Evolutionary conservation across 2,888 invertebrate species (phyloP), one percentile per base, ranked within the genome.

Genomic region (Xanthorhoe designata): DNA sequence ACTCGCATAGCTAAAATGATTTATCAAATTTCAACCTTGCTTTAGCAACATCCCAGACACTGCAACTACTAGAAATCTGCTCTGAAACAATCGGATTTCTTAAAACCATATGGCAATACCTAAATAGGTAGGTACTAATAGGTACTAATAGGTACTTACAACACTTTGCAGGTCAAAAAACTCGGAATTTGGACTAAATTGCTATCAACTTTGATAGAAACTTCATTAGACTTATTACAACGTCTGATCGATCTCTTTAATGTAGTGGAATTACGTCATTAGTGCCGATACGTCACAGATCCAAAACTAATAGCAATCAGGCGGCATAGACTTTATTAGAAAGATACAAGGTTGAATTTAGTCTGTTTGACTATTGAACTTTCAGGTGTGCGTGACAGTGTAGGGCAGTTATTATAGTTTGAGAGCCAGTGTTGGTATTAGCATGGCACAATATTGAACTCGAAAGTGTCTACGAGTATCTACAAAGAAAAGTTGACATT

Each of bases 231-330:
- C 50, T 58, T 59, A 59, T 61, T 52, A 60, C 56, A 53, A 53
- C 49, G 49, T 42, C 29, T 38, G 57, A 64, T 68, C 64, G 61
- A 64, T 60, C 52, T 60, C n/a, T 15, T 52, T 49, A 32, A 38
- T 35, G 17, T 5, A 29, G 32, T 45, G 19, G 56, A 52, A 57
- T 67, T 57, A 61, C 57, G 61, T 64, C 57, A 64, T 68, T 61
- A 64, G 19, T 42, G 47, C 17, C 60, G 57, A 68, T 61, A 61
- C 61, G 64, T 51, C 64, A 54, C 61, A 19, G 57, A 68, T 68
- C 54, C 54, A 17, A 38, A 52, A 63, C 49, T 51, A 63, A 67
- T 59, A 10, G 15, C 49, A 51, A 49, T 49, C 24, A 42, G 13
- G 38, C 38, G 13, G 13, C 19, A 3, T 7, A 29, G 52, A 45